Conservation (phyloP, 2,888 invertebrate species). For the Polyommatus icarus region DNA sequence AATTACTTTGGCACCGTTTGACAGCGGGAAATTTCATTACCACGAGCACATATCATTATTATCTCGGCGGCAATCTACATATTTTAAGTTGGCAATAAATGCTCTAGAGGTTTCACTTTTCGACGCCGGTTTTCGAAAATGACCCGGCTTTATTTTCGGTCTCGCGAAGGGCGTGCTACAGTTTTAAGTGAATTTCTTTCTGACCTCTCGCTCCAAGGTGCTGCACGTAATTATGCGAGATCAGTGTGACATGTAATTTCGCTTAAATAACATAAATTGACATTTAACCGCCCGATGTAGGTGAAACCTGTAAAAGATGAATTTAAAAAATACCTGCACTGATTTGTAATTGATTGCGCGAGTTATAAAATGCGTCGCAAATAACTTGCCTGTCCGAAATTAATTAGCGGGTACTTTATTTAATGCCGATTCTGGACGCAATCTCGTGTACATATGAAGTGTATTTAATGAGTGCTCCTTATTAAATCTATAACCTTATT, state of each 20-base stretch:
- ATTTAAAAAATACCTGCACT: slow-evolving; percentile 42
- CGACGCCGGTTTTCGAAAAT: slow-evolving; percentile 78
- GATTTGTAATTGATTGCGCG: slow-evolving; percentile 36
- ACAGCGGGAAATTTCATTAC: slow-evolving; percentile 81
- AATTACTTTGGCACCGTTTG: slow-evolving; percentile 81
- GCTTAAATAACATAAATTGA: slow-evolving; percentile 69
- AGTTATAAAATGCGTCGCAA: slow-evolving; percentile 24
- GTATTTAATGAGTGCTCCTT: slow-evolving; percentile 23
- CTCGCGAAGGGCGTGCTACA: slow-evolving; percentile 77
- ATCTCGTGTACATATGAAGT: slow-evolving; percentile 10
- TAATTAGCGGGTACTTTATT: slow-evolving; percentile 23
- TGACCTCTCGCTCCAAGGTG: slow-evolving; percentile 78
- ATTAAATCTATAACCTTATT: slow-evolving; percentile 20
- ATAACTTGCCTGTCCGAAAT: slow-evolving; percentile 18
- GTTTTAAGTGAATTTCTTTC: slow-evolving; percentile 80
- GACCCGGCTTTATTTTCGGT: slow-evolving; percentile 72
- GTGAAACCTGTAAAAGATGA: slow-evolving; percentile 37
- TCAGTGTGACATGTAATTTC: slow-evolving; percentile 67
- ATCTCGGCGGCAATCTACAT: slow-evolving; percentile 79
- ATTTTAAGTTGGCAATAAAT: slow-evolving; percentile 78
- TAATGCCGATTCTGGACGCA: slow-evolving; percentile 7
- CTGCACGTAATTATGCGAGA: slow-evolving; percentile 66
- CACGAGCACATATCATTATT: slow-evolving; percentile 81
- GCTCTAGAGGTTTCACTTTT: slow-evolving; percentile 79
- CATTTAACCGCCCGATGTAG: slow-evolving; percentile 57